Evolutionary conservation across 2,797 vertebrate species (phyloP).

Genomic region (Manis pentadactyla): DNA sequence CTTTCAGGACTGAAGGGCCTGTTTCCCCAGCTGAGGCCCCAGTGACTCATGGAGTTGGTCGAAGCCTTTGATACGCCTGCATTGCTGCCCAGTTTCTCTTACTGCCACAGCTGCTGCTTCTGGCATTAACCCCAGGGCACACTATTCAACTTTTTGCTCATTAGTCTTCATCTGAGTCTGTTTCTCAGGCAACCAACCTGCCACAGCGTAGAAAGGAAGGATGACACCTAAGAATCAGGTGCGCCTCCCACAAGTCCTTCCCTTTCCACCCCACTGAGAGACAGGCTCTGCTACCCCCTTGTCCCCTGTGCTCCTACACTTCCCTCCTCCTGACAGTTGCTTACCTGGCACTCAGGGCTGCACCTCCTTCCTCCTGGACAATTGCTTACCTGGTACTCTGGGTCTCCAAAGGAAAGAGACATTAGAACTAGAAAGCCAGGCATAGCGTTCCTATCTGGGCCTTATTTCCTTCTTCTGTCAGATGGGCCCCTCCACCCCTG

Average conservation of each 20-base stretch:
- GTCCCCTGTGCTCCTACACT: no score
- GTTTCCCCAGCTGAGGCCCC: neutral
- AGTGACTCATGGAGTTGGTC: rapidly evolving
- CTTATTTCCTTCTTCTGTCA: neutral
- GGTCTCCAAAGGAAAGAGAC: neutral
- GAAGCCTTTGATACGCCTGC: neutral
- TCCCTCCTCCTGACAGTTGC: no score
- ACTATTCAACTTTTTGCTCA: neutral
- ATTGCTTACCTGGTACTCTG: neutral
- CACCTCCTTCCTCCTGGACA: neutral
- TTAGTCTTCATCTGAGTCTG: neutral
- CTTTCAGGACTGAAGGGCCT: neutral
- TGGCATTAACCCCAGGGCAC: rapidly evolving
- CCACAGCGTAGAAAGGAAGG: neutral
- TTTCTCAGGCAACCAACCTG: neutral
- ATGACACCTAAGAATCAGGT: neutral
- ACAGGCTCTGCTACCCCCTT: no score
- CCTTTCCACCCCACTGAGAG: neutral
- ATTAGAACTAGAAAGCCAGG: neutral
- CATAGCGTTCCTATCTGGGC: neutral
- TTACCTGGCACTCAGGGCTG: no score
- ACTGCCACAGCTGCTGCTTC: neutral
- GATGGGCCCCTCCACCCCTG: neutral
- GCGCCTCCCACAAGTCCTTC: neutral
- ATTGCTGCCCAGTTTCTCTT: neutral